Percentiles rank a stretch among this genome's conserved stretches.
phyloP scores from a whole-genome alignment of 2,888 invertebrate species.

The Eilema depressum region DNA sequence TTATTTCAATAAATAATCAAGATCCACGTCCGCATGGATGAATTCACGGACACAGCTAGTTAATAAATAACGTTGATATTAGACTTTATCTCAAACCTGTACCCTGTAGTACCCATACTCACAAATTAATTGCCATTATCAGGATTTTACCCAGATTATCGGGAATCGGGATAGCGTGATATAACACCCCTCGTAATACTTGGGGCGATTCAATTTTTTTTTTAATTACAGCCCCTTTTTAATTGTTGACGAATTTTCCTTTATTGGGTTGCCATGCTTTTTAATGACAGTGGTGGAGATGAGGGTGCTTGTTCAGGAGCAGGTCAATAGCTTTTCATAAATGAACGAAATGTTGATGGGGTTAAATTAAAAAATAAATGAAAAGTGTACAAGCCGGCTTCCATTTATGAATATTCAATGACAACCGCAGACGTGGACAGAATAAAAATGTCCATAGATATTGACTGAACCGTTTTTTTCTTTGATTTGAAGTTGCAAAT shows the following conservation, averaged over 20 bases:
- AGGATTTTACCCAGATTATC: conserved; percentile 52
- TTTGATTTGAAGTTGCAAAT: background rate
- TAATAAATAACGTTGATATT: background rate
- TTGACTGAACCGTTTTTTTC: background rate
- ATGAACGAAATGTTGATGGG: background rate
- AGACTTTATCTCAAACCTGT: background rate
- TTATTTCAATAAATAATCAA: too few species aligned
- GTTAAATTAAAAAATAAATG: conserved; percentile 11
- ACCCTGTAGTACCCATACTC: conserved; percentile 35
- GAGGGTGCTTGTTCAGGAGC: background rate
- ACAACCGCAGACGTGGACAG: background rate
- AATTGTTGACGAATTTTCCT: conserved; percentile 2
- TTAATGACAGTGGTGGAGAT: background rate
- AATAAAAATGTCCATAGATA: conserved; percentile 10
- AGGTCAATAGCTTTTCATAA: background rate
- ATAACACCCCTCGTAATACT: conserved; percentile 50
- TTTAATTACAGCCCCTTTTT: conserved; percentile 34
- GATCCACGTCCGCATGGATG: too few species aligned
- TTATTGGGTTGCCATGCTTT: conserved; percentile 6
- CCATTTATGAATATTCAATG: conserved; percentile 10
- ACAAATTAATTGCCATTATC: conserved; percentile 56
- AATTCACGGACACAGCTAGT: too few species aligned
- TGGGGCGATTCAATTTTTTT: conserved; percentile 36
- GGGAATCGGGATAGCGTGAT: conserved; percentile 51
- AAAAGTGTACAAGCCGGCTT: background rate